Conservation (phyloP, 2,888 invertebrate species). For the Hypselothyrea guttata region DNA sequence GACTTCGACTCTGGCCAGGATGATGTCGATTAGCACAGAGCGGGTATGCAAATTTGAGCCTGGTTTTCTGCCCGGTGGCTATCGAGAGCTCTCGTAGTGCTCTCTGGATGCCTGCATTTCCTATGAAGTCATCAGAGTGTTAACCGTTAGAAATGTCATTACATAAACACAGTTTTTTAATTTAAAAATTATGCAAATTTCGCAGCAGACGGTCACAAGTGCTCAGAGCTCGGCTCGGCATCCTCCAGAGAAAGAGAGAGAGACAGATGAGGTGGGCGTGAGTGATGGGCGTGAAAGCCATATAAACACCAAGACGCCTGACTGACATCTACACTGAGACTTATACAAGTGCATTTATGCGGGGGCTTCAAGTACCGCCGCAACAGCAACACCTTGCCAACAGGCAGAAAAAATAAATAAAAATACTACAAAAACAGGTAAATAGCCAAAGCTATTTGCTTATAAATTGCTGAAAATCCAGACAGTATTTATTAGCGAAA, state of each 20-base stretch:
- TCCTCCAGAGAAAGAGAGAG: slow-evolving; percentile 20
- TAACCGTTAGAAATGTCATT: slow-evolving; percentile 71
- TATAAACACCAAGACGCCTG: slow-evolving; percentile 37
- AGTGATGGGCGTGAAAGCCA: slow-evolving; percentile 57
- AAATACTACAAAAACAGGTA: no score
- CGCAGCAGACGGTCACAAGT: slow-evolving; percentile 24
- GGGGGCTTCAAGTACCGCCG: slow-evolving; percentile 9
- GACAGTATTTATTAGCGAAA: no score
- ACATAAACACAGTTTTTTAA: slow-evolving; percentile 70
- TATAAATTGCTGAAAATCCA: no score
- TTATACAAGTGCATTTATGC: slow-evolving; percentile 1
- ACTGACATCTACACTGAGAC: neutral
- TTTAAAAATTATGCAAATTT: slow-evolving; percentile 71
- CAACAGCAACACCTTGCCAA: neutral
- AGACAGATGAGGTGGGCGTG: slow-evolving; percentile 48
- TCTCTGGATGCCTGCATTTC: slow-evolving; percentile 14
- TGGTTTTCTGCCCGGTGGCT: slow-evolving; percentile 33
- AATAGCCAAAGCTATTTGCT: no score
- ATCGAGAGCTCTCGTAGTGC: slow-evolving; percentile 7
- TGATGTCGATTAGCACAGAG: neutral
- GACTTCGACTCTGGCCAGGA: slow-evolving; percentile 8
- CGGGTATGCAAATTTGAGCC: slow-evolving; percentile 63
- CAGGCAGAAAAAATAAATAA: no score
- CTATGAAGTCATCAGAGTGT: slow-evolving; percentile 68
- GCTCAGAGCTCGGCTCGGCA: no score